These are phyloP conservation scores for Orthosia gothica DNA, from an alignment of 2,888 invertebrate species.

Conservation along the genomic window DNA sequence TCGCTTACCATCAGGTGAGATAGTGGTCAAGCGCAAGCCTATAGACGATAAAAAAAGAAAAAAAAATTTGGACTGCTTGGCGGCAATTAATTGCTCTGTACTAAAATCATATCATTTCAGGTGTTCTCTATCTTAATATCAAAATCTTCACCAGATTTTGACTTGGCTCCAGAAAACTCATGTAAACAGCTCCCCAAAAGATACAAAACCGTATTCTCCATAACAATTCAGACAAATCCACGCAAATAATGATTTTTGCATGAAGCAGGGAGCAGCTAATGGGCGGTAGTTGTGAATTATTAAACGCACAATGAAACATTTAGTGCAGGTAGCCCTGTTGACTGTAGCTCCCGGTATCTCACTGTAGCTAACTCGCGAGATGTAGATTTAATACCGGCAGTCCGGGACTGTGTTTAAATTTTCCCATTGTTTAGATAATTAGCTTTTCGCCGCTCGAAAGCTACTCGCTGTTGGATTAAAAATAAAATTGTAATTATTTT, in stretches of 20 bases:
- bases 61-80: too few relatives aligned
- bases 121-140: neutral
- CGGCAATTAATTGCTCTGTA: too few relatives aligned
- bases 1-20: too few relatives aligned
- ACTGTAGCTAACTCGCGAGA: slow-evolving; percentile 32
- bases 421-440: slow-evolving; percentile 42
- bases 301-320: slow-evolving; percentile 64
- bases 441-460: slow-evolving; percentile 21
- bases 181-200: slow-evolving; percentile 5
- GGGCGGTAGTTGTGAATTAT: slow-evolving; percentile 66
- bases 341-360: slow-evolving; percentile 21
- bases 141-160: too few relatives aligned
- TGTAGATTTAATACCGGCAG: slow-evolving; percentile 19
- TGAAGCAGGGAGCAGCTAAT: slow-evolving; percentile 55
- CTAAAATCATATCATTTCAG: neutral
- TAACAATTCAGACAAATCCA: slow-evolving; percentile 52
- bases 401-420: slow-evolving; percentile 17
- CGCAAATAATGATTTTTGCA: slow-evolving; percentile 61
- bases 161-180: neutral
- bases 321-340: slow-evolving; percentile 38
- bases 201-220: slow-evolving; percentile 11
- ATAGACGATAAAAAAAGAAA: too few relatives aligned
- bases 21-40: too few relatives aligned
- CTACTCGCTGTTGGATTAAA: slow-evolving; percentile 20
- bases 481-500: slow-evolving; percentile 29